Evolutionary conservation across 2,797 vertebrate genomes (phyloP), one percentile per base, ranked within the genome.

Genomic region (Acanthurus leucopareius): DNA sequence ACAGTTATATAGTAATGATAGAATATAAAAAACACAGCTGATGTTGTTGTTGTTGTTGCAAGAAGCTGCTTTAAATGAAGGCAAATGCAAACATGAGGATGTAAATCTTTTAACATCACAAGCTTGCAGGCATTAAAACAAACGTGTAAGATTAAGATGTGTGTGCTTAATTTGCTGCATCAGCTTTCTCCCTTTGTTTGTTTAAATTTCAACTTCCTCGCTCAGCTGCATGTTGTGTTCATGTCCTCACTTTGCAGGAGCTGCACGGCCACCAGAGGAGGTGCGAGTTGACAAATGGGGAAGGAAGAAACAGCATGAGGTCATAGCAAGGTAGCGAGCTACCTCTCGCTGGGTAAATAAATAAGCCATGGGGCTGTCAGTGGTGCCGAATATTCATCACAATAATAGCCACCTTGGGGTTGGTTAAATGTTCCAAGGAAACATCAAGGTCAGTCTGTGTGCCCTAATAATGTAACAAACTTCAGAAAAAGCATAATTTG

Each of bases 391-490:
- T 93, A 96, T 96, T 95, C 92, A 95, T 94, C 94, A 95, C 86
- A 83, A 90, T 95, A 95, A 96, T 95, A 85, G 94, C 91, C 92
- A 94, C 95, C 94, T 94, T 94, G 95, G 95, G 95, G 93, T 95
- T 94, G 89, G 93, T 95, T 95, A 95, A 95, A 95, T 94, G 93
- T 95, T 95, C 92, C 94, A 93, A 95, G 93, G 94, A 94, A 95
- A 95, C 92, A 93, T 93, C 94, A 95, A 96, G 95, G 95, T 95
- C 95, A 96, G 92, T 88, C 86, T 51, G 73, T 85, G 84, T 84
- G 91, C 87, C 86, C 81, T 93, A 92, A 93, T 94, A 93, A 94
- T 82, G 85, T 90, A 90, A 95, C 93, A 93, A 94, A 94, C 92
- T 92, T 91, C 83, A 78, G 83, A 82, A 89, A 93, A 92, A 64